Conservation (phyloP, 2,797 vertebrate species). For the Euthynnus affinis region DNA sequence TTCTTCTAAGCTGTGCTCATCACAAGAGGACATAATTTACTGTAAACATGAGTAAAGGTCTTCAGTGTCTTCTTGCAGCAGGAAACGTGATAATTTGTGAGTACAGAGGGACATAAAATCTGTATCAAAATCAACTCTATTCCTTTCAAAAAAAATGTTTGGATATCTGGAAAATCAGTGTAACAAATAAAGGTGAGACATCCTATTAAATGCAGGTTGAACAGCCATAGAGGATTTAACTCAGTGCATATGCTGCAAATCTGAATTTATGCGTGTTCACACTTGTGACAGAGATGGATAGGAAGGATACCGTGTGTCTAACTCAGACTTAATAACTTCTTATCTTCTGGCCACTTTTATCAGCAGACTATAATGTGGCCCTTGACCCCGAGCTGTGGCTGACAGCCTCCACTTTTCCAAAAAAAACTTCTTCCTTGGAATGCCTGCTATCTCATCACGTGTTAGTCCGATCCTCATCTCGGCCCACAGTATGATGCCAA, state of each 20-base stretch:
- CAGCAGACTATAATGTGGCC: slow-evolving; percentile 53
- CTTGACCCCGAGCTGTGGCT: slow-evolving; percentile 51
- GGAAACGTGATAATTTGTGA: not conserved
- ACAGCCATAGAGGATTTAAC: not conserved
- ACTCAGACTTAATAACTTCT: slow-evolving; percentile 31
- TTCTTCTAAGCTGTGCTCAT: not conserved
- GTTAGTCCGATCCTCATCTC: slow-evolving; percentile 1
- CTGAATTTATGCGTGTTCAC: not conserved
- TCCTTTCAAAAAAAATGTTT: not conserved
- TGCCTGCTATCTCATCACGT: slow-evolving; percentile 60
- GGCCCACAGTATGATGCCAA: slow-evolving; percentile 12
- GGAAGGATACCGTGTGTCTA: slow-evolving; percentile 8
- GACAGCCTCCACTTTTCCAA: slow-evolving; percentile 34
- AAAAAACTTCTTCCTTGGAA: slow-evolving; percentile 45
- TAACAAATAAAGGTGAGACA: too few relatives aligned
- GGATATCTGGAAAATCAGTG: not conserved
- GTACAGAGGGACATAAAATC: not conserved
- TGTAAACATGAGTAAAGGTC: not conserved
- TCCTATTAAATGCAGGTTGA: not conserved
- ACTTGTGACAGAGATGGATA: slow-evolving; percentile 12
- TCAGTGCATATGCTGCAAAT: not conserved
- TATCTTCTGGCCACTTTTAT: slow-evolving; percentile 60
- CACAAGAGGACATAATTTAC: not conserved
- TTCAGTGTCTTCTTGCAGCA: not conserved
- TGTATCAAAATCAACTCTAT: not conserved